These are phyloP conservation scores for Prostheceraeus crozeri DNA, from an alignment of 2,888 invertebrate genomes.

Conservation along the genomic window DNA sequence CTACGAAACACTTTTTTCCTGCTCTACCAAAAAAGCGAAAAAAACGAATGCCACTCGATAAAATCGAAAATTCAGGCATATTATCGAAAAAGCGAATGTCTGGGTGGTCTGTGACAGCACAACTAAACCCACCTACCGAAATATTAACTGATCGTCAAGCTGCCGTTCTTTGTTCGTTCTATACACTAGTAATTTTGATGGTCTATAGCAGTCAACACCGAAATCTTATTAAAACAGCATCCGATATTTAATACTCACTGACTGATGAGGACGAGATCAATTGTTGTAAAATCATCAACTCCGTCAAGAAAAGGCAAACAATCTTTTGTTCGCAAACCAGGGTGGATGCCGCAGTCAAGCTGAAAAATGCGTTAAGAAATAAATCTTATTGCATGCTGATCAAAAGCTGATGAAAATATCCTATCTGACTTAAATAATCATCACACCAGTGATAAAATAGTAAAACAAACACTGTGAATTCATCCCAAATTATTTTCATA, in stretches of 20 bases:
- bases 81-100: too few relatives aligned
- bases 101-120: too few relatives aligned
- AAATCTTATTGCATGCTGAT: background rate
- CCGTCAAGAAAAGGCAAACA: slow-evolving; percentile 93
- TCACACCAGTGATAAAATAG: too few relatives aligned
- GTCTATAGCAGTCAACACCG: background rate
- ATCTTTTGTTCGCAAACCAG: slow-evolving; percentile 85
- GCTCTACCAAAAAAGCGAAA: too few relatives aligned
- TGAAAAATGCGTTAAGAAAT: slow-evolving; percentile 44
- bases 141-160: background rate
- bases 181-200: background rate
- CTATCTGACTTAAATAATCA: too few relatives aligned
- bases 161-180: background rate
- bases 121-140: too few relatives aligned
- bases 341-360: slow-evolving; percentile 97
- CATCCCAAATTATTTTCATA: too few relatives aligned
- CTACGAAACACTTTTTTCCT: too few relatives aligned
- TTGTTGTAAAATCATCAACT: slow-evolving; percentile 82
- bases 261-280: slow-evolving; percentile 78
- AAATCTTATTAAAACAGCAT: slow-evolving; percentile 30
- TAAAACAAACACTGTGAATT: too few relatives aligned
- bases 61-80: too few relatives aligned
- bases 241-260: slow-evolving; percentile 64
- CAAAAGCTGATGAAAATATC: too few relatives aligned
- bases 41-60: too few relatives aligned